Base-by-base conservation (phyloP, 2,888 invertebrate species). In the Microplitis manilae region DNA sequence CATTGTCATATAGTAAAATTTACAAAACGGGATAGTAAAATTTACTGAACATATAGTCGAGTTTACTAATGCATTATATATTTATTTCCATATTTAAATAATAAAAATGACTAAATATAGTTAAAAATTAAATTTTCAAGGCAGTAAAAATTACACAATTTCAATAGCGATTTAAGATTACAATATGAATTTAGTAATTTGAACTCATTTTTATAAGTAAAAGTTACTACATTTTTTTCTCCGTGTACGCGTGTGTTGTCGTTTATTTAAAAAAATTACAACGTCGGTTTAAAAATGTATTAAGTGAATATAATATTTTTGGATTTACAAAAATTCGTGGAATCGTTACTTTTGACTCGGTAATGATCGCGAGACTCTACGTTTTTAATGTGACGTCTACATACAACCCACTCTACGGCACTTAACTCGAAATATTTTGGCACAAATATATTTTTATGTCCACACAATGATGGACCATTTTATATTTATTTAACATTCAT, bases 321-420 rank as follows among this genome's bases (percentile, higher is more conserved):
- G 50, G 50, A 50, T 9, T 13, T 13, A 30, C 30, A 50, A 50
- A 50, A 50, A 50, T 50, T 50, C 50, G 50, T 50, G 50, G 50
- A 50, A 50, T 50, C 9, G 50, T 13, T 50, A 50, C 50, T 50
- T 50, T 50, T 50, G 50, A 50, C 13, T 50, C 50, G 50, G 50
- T 50, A 50, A 50, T 50, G 50, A 50, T 13, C 50, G 50, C 50
- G 13, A 50, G 50, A 50, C 1, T 20, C 13, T 13, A 50, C 50
- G 68, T 20, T 15, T 41, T 41, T 40, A 68, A 68, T 15, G 68
- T 68, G 41, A 68, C 68, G 20, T 68, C 68, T 68, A 50, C 68
- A 39, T 39, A 8, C 41, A 40, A 6, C 68, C 68, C 17, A 68
- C 68, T 50, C 50, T 50, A 50, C 50, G 13, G 50, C 50, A 50